phyloP scores from a whole-genome alignment of 2,888 invertebrate species.

The Teleogryllus oceanicus region DNA sequence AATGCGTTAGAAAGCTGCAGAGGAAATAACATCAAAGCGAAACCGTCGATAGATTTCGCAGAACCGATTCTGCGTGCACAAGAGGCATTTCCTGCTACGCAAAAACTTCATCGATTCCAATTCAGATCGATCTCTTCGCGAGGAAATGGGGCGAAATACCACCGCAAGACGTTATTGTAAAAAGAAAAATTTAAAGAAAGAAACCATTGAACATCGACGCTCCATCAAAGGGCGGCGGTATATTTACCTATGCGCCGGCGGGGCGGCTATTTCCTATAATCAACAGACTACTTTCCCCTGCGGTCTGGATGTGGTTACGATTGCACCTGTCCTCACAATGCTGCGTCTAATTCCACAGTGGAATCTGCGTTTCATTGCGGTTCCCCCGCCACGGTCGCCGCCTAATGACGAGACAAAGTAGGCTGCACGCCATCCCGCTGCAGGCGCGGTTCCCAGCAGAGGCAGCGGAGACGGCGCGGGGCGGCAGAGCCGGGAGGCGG shows the following conservation, averaged over 20 bases:
- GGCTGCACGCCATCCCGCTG: neutral
- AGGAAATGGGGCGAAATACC: neutral
- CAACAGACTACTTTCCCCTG: neutral
- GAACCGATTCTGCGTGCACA: neutral
- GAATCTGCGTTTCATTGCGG: slow-evolving; percentile 18
- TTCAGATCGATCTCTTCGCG: neutral
- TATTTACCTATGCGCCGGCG: neutral
- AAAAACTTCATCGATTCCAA: neutral
- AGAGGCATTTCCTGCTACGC: neutral
- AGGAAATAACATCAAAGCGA: neutral
- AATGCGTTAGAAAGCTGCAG: slow-evolving; percentile 18
- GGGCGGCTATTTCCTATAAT: neutral
- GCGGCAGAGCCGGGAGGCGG: too few species aligned
- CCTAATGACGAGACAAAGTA: neutral
- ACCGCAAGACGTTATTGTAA: neutral
- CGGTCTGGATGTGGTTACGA: neutral
- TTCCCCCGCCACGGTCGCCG: neutral
- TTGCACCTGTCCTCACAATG: neutral
- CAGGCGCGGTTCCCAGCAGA: neutral
- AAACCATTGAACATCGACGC: neutral
- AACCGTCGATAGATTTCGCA: neutral
- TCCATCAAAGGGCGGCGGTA: neutral
- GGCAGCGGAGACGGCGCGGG: neutral
- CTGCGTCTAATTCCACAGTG: neutral
- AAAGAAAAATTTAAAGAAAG: neutral